phyloP scores from a whole-genome alignment of 1,140 invertebrate species.

The Linepithema humile region DNA sequence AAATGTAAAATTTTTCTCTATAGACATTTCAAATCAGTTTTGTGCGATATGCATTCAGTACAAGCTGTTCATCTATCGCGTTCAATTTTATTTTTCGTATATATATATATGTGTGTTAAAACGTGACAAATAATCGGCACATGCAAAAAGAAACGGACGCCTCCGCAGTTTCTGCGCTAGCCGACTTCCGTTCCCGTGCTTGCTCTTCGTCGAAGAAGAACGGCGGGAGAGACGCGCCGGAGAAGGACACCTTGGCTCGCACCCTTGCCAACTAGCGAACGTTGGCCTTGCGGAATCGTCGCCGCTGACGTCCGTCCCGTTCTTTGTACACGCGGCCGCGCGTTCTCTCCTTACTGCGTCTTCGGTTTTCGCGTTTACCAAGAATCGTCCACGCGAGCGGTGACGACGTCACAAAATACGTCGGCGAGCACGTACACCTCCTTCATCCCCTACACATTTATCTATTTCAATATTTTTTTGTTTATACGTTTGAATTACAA shows the following conservation, averaged over 20 bases:
- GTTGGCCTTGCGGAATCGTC: constrained; percentile 64
- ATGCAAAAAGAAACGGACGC: background rate
- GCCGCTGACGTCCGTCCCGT: constrained; percentile 59
- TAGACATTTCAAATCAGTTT: no score
- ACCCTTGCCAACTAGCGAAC: constrained; percentile 61
- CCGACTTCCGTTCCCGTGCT: background rate
- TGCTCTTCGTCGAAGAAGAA: background rate
- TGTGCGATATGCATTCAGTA: no score
- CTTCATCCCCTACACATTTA: background rate
- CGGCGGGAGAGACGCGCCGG: background rate
- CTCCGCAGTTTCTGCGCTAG: constrained; percentile 3
- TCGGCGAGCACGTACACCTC: background rate
- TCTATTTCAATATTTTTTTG: background rate
- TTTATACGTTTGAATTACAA: background rate
- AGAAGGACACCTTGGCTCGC: constrained; percentile 19
- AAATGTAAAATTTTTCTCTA: no score
- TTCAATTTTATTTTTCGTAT: no score
- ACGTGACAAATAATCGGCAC: no score
- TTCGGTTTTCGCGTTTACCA: constrained; percentile 68
- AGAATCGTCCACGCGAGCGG: constrained; percentile 1
- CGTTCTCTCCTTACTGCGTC: constrained; percentile 65
- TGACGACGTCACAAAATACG: constrained; percentile 6
- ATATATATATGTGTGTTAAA: no score
- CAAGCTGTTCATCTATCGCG: no score
- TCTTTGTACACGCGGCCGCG: constrained; percentile 69